Percentiles rank a stretch among this genome's conserved stretches.
Evolutionary conservation across 2,113 vertebrate species (phyloP).

Genomic region (Mystacornis crossleyi): DNA sequence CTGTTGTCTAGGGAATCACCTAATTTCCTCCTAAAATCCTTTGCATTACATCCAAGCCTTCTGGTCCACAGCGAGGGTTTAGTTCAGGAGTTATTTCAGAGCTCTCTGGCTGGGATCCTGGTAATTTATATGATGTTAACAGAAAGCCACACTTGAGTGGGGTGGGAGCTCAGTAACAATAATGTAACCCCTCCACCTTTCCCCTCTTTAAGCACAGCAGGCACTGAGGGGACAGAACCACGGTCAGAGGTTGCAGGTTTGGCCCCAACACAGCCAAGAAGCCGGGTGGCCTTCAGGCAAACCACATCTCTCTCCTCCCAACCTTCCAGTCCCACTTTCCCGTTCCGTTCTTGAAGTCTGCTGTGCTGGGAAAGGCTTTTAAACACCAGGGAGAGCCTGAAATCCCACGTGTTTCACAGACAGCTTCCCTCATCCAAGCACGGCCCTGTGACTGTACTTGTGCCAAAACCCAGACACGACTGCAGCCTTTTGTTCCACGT

Average conservation of each 20-base stretch:
- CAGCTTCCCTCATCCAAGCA: background rate
- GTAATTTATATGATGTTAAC: background rate
- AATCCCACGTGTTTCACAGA: background rate
- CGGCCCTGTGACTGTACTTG: background rate
- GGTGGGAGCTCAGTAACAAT: background rate
- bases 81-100: background rate
- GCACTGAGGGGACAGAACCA: background rate
- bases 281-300: background rate
- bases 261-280: background rate
- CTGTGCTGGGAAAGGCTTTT: background rate
- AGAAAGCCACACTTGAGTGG: background rate
- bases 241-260: background rate
- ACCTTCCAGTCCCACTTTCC: background rate
- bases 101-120: background rate
- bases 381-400: background rate
- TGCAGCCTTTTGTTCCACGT: background rate
- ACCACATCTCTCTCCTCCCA: background rate
- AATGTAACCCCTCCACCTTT: background rate
- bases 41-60: background rate
- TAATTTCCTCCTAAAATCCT: slow-evolving; percentile 19
- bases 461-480: background rate
- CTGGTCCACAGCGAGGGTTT: background rate
- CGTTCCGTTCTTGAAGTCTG: background rate
- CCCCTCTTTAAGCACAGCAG: background rate
- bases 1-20: slow-evolving; percentile 17